Evolutionary conservation across 1,140 invertebrate species (phyloP).

Genomic region (Heliconius melpomene): DNA sequence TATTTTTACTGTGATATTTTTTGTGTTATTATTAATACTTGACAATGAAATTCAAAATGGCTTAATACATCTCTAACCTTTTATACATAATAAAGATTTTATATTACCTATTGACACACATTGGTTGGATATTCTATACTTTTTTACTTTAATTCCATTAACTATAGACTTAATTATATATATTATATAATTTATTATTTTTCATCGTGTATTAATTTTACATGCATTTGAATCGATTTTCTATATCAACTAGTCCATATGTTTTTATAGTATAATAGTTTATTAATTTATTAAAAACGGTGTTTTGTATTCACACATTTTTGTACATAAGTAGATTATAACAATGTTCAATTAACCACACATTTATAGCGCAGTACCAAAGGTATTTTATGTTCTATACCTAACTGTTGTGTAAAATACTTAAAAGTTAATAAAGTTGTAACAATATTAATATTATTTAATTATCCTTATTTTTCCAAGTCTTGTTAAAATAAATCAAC

Average conservation of each 20-base stretch:
- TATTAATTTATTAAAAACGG: neutral
- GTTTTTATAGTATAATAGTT: slow-evolving; percentile 23
- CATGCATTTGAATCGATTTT: neutral
- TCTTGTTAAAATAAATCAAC: neutral
- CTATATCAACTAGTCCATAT: neutral
- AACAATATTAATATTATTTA: slow-evolving; percentile 40
- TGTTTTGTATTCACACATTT: slow-evolving; percentile 66
- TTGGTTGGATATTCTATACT: neutral
- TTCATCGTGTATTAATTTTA: neutral
- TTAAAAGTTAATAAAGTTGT: slow-evolving; percentile 74
- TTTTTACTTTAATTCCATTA: neutral
- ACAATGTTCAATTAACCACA: slow-evolving; percentile 75
- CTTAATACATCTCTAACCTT: neutral
- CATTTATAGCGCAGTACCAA: slow-evolving; percentile 67
- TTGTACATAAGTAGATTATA: slow-evolving; percentile 75
- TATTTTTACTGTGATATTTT: slow-evolving; percentile 7
- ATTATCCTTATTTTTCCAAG: neutral
- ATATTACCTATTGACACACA: neutral
- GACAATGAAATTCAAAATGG: neutral
- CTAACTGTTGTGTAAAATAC: slow-evolving; percentile 76
- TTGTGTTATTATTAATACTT: neutral
- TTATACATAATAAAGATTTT: neutral
- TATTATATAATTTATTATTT: neutral
- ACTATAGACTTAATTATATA: too few relatives aligned
- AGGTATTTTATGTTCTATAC: slow-evolving; percentile 72